A percentile compares a stretch with the other conserved stretches of the same genome.
phyloP scores from a whole-genome alignment of 2,113 vertebrate species.

The Dipodomys stephensi region DNA sequence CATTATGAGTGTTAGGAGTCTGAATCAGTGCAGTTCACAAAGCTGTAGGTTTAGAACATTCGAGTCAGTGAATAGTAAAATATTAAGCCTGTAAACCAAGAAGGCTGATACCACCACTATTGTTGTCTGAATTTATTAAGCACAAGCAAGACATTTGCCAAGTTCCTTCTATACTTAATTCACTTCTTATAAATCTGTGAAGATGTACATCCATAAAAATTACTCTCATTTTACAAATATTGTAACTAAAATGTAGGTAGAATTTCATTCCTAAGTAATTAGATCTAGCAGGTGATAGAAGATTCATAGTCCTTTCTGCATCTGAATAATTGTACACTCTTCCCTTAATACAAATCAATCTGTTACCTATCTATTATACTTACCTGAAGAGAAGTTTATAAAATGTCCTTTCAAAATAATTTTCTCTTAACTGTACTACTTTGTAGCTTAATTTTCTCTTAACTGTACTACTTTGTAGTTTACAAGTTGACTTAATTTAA shows the following conservation, averaged over 20 bases:
- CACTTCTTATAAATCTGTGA: neutral
- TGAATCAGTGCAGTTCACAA: conserved; percentile 4
- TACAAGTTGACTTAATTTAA: neutral
- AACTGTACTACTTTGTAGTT: neutral
- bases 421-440: neutral
- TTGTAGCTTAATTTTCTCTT: neutral
- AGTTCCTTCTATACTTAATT: neutral
- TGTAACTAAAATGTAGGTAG: neutral
- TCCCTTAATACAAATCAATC: neutral
- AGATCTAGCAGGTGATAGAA: neutral
- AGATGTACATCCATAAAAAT: neutral
- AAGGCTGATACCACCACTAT: neutral
- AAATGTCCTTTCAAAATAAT: neutral
- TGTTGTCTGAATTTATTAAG: neutral
- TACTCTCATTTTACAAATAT: neutral
- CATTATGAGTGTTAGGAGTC: neutral
- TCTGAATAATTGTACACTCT: neutral
- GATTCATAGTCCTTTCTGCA: neutral
- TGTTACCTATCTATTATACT: neutral
- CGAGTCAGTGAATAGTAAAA: neutral
- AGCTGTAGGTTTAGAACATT: neutral
- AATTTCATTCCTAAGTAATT: neutral
- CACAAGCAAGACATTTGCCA: neutral
- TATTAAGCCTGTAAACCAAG: neutral
- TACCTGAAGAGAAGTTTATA: neutral